Base-by-base conservation (phyloP, 1,140 invertebrate species). In the Anastrepha obliqua region DNA sequence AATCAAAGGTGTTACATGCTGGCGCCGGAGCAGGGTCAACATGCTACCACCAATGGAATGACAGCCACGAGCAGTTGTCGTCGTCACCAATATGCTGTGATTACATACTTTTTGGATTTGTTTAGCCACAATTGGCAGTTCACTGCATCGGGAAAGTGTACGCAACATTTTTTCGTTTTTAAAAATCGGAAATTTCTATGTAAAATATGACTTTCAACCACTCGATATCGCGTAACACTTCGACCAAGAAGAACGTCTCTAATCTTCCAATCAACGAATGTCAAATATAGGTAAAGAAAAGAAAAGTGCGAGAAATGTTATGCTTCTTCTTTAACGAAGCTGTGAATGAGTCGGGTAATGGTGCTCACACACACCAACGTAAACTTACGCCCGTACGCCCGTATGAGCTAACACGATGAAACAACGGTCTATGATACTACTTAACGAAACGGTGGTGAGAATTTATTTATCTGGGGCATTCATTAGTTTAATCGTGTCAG, bases 51-150 rank as follows among this genome's bases (percentile, higher is more conserved):
- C 47, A 81, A 58, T 8, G 47, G 15, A 47, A 81, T 47, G 74
- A 55, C 74, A 47, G 74, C 81, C 62, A 88, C 87, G 86, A 78
- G 67, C 64, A 86, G 74, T 85, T 88, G 88, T 85, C 60, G 44
- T 42, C 87, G 70, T 87, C 29, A 42, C 70, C 74, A 42, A 17
- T 15, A 58, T 60, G 39, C 59, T 42, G 81, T 5, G 60, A 65
- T 90, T 91, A 92, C 91, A 90, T 92, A 92, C 91, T 91, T 92
- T 92, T 91, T 92, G 91, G 89, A 92, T 90, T 92, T 92, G 91
- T 89, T 90, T 92, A 87, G 90, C 90, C 89, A 92, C 89, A 89
- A 91, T 89, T 89, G 91, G 91, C 88, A 92, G 87, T 91, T 91
- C 91, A 87, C 89, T 91, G 90, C 89, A 90, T 90, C 91, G 91